Evolutionary conservation across 2,888 invertebrate genomes (phyloP).

Genomic region (Dendrolimus pini): DNA sequence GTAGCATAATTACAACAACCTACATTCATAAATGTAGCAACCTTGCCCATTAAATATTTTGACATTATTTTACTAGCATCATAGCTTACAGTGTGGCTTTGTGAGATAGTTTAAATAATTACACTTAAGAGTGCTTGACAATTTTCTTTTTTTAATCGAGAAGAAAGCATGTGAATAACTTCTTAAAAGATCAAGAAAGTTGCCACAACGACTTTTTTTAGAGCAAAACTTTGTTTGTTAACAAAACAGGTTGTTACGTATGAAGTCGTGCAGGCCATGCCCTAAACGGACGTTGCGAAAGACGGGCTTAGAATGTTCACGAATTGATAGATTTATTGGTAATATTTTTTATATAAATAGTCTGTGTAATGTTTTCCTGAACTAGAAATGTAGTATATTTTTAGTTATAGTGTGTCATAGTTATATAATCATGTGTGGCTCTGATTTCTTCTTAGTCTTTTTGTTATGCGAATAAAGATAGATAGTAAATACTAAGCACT

Average conservation of each 20-base stretch:
- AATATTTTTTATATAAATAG: too few relatives aligned
- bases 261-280: not conserved
- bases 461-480: too few relatives aligned
- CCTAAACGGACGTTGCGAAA: not conserved
- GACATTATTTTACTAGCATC: not conserved
- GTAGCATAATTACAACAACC: too few relatives aligned
- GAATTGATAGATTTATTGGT: too few relatives aligned
- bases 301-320: not conserved
- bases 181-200: not conserved
- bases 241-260: not conserved
- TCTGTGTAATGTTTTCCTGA: too few relatives aligned
- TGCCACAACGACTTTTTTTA: not conserved
- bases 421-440: too few relatives aligned
- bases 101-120: not conserved
- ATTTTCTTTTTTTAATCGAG: not conserved
- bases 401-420: too few relatives aligned
- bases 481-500: too few relatives aligned
- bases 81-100: not conserved
- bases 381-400: too few relatives aligned
- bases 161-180: not conserved
- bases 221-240: not conserved
- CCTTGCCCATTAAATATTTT: not conserved
- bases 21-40: too few relatives aligned
- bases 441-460: too few relatives aligned
- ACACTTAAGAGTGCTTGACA: not conserved